A percentile compares a stretch with the other conserved stretches of the same genome.
Conservation (phyloP, 2,888 invertebrate genomes). For the Nyleta sp. region DNA sequence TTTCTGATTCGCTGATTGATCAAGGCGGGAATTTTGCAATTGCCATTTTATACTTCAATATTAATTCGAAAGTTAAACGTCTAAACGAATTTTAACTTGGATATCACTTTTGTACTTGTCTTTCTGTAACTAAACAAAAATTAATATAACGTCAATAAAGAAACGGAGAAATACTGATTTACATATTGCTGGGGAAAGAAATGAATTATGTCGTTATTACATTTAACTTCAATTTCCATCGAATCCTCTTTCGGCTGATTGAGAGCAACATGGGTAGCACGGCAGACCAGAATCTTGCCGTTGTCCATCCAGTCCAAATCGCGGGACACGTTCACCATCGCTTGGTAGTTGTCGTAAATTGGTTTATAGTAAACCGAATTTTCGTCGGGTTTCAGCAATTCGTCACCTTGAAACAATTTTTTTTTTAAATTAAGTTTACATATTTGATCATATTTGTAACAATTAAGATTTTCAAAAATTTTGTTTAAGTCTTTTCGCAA, state of each 20-base stretch:
- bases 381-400: conserved; percentile 85
- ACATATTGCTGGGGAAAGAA: too few species aligned
- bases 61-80: too few species aligned
- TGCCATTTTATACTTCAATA: too few species aligned
- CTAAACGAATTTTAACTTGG: too few species aligned
- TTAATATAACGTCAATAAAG: too few species aligned
- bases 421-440: neutral
- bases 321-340: conserved; percentile 87
- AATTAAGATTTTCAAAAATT: too few species aligned
- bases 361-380: conserved; percentile 83
- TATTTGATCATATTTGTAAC: conserved; percentile 1
- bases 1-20: too few species aligned
- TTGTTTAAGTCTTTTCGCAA: too few species aligned
- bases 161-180: too few species aligned
- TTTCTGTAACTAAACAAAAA: too few species aligned
- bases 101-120: too few species aligned
- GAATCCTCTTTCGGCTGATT: conserved; percentile 79
- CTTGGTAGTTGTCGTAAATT: conserved; percentile 82
- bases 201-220: conserved; percentile 82
- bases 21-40: too few species aligned
- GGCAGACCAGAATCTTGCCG: conserved; percentile 86
- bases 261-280: conserved; percentile 87
- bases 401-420: conserved; percentile 85
- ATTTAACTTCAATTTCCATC: conserved; percentile 84
- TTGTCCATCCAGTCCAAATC: conserved; percentile 86